phyloP scores from a whole-genome alignment of 1,140 invertebrate genomes.

The Saccostrea echinata region DNA sequence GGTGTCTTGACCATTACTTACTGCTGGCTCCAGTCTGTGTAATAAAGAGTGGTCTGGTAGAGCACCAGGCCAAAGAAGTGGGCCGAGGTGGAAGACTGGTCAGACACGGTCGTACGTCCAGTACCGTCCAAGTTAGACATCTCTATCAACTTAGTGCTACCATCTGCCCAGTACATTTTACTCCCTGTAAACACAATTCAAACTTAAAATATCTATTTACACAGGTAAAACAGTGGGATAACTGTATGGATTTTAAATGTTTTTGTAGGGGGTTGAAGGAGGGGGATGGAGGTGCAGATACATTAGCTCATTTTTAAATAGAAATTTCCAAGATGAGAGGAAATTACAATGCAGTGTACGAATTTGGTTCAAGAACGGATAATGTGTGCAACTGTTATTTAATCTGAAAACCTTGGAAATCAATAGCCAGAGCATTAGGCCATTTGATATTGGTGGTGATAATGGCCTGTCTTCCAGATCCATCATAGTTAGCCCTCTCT shows the following conservation, averaged over 20 bases:
- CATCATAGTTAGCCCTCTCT: conserved; percentile 97
- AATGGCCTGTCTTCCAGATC: conserved; percentile 77
- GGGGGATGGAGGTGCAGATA: too few species aligned
- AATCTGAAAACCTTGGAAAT: conserved; percentile 57
- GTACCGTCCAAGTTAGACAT: conserved; percentile 72
- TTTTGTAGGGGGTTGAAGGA: too few species aligned
- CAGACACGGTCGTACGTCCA: conserved; percentile 77
- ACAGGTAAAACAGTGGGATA: too few species aligned
- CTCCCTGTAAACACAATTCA: conserved; percentile 49
- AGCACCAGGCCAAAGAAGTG: conserved; percentile 91
- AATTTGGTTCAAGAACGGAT: too few species aligned
- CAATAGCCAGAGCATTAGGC: conserved; percentile 69
- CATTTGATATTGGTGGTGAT: conserved; percentile 70
- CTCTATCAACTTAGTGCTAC: conserved; percentile 67
- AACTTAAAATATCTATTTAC: background rate
- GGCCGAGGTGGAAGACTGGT: conserved; percentile 82
- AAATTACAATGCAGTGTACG: too few species aligned
- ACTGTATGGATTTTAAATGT: too few species aligned
- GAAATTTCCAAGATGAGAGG: too few species aligned
- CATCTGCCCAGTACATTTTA: conserved; percentile 65
- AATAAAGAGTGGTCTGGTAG: conserved; percentile 71
- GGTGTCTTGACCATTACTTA: conserved; percentile 43
- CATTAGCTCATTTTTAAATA: too few species aligned
- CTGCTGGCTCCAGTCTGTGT: conserved; percentile 73
- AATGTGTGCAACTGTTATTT: too few species aligned